These are phyloP conservation scores for Drosophila buzzatii DNA, from an alignment of 2,888 invertebrate genomes.

Conservation along the genomic window DNA sequence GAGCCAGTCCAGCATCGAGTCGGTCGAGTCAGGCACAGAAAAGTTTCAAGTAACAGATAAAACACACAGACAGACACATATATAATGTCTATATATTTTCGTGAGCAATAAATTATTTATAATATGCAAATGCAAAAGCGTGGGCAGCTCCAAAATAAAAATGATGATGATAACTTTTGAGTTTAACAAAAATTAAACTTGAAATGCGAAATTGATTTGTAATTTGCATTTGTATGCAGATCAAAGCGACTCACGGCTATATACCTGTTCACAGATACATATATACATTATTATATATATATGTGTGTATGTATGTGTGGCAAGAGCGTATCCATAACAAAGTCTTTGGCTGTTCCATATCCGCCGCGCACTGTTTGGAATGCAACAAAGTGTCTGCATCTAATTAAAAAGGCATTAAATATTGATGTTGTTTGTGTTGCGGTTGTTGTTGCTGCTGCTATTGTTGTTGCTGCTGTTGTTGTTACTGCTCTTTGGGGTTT, in stretches of 20 bases:
- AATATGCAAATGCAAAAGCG: conserved; percentile 74
- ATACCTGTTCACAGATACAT: conserved; percentile 24
- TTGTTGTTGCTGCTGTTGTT: conserved; percentile 22
- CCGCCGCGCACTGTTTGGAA: conserved; percentile 55
- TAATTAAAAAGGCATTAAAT: conserved; percentile 78
- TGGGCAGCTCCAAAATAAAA: conserved; percentile 51
- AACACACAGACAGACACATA: conserved; percentile 24
- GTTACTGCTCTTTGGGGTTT: conserved; percentile 49
- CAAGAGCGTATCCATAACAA: conserved; percentile 15
- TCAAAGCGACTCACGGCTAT: conserved; percentile 39
- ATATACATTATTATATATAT: background rate
- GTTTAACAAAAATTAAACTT: conserved; percentile 75
- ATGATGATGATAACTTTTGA: conserved; percentile 73
- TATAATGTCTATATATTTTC: conserved; percentile 58
- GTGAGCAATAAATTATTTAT: conserved; percentile 80
- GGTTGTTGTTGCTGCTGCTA: conserved; percentile 18
- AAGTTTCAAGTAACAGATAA: conserved; percentile 47
- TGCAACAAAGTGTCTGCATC: conserved; percentile 73
- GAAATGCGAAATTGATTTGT: conserved; percentile 80
- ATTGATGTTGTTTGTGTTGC: conserved; percentile 39
- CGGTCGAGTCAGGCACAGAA: conserved; percentile 27
- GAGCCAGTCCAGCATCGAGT: conserved; percentile 7
- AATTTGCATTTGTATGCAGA: conserved; percentile 72
- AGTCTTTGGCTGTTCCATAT: conserved; percentile 15
- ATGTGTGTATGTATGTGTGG: background rate